Percentiles rank a stretch among this genome's conserved stretches.
Conservation (phyloP, 2,797 vertebrate species). For the Hemitrygon akajei region DNA sequence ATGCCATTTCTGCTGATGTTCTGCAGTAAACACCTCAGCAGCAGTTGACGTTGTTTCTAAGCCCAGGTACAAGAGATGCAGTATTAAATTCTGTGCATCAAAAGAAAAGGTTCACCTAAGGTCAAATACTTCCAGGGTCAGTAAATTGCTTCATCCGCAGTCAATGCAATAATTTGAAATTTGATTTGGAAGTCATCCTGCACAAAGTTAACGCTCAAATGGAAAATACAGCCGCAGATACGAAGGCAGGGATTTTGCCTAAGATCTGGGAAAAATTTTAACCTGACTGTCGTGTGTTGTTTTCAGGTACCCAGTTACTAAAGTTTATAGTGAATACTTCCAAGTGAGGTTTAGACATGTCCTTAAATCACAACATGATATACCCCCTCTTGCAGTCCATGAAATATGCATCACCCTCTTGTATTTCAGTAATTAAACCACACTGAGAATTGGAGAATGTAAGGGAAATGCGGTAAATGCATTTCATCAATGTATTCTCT, state of each 20-base stretch:
- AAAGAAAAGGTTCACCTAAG: background rate
- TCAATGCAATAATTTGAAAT: background rate
- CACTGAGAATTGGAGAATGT: background rate
- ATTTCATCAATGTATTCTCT: background rate
- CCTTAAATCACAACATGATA: background rate
- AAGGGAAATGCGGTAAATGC: background rate
- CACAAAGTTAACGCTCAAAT: background rate
- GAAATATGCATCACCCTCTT: background rate
- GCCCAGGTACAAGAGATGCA: background rate
- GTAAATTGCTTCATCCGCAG: background rate
- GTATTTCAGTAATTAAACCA: background rate
- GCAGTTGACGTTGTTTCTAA: background rate
- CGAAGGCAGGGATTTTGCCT: background rate
- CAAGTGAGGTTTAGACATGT: background rate
- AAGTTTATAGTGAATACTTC: background rate
- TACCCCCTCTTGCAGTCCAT: background rate
- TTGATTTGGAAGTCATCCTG: background rate
- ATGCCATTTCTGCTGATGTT: constrained; percentile 27
- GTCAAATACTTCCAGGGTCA: background rate
- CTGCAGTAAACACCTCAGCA: constrained; percentile 29
- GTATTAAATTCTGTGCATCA: background rate
- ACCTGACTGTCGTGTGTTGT: background rate
- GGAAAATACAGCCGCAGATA: background rate
- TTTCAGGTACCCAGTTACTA: background rate
- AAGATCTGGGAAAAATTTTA: background rate